Percentiles rank a stretch among this genome's conserved stretches.
phyloP scores from a whole-genome alignment of 1,140 invertebrate species.

The Apocrypta bakeri region DNA sequence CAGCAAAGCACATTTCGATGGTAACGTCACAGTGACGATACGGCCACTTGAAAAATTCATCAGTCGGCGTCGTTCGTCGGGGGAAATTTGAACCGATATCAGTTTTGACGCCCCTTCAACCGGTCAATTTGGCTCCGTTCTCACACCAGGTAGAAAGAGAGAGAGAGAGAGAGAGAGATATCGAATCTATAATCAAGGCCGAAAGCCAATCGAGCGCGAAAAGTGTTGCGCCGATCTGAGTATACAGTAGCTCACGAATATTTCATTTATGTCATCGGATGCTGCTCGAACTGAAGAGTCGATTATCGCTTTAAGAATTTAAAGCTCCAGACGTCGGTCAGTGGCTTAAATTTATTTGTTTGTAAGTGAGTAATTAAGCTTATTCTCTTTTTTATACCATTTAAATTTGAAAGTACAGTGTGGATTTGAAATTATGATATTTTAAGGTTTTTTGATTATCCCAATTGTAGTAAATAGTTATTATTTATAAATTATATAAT shows the following conservation, averaged over 20 bases:
- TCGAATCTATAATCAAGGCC: slow-evolving; percentile 21
- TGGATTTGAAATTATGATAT: too few relatives aligned
- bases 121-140: not conserved
- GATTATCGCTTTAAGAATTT: slow-evolving; percentile 40
- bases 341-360: too few relatives aligned
- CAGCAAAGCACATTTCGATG: too few relatives aligned
- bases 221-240: not conserved
- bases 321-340: not conserved
- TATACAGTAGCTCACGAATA: not conserved
- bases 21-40: not conserved
- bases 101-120: not conserved
- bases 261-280: slow-evolving; percentile 29
- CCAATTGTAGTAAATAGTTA: too few relatives aligned
- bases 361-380: too few relatives aligned
- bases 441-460: too few relatives aligned
- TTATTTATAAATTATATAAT: too few relatives aligned
- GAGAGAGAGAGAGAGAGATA: not conserved
- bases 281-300: not conserved
- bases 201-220: slow-evolving; percentile 14
- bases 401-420: too few relatives aligned
- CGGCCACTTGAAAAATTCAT: not conserved
- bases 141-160: not conserved
- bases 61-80: not conserved
- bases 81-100: slow-evolving; percentile 10
- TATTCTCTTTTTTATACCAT: too few relatives aligned